Percentiles rank a stretch among this genome's conserved stretches.
Evolutionary conservation across 2,888 invertebrate species (phyloP).

Genomic region (Eristalinus aeneus): DNA sequence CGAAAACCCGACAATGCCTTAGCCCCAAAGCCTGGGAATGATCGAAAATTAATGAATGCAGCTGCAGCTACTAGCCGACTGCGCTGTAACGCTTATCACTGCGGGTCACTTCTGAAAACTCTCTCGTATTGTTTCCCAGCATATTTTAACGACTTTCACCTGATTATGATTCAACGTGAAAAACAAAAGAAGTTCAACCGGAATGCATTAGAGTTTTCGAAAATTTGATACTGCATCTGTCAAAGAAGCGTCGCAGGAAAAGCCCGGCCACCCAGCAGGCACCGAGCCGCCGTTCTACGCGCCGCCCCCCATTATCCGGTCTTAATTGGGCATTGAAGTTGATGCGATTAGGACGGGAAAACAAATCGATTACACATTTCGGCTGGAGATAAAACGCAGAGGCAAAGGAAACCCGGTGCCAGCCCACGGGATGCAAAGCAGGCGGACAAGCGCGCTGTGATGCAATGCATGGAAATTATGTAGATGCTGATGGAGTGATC

Average conservation of each 20-base stretch:
- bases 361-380: constrained; percentile 12
- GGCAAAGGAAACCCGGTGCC: not conserved
- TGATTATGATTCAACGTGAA: not conserved
- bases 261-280: constrained; percentile 9
- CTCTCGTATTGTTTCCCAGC: not conserved
- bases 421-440: not conserved
- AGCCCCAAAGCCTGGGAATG: not conserved
- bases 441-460: not conserved
- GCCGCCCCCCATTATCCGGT: not conserved
- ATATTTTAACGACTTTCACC: not conserved
- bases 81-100: not conserved
- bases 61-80: not conserved
- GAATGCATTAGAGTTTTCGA: constrained; percentile 10
- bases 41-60: not conserved
- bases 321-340: constrained; percentile 15
- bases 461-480: constrained; percentile 26
- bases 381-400: not conserved
- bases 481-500: not conserved
- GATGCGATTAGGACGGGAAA: not conserved
- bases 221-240: not conserved
- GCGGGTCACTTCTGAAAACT: not conserved
- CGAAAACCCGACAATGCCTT: not conserved
- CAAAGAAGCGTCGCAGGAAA: not conserved
- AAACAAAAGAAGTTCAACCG: constrained; percentile 3
- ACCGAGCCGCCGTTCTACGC: not conserved